These are phyloP conservation scores for Athetis lepigone DNA, from an alignment of 2,888 invertebrate species.

Conservation along the genomic window DNA sequence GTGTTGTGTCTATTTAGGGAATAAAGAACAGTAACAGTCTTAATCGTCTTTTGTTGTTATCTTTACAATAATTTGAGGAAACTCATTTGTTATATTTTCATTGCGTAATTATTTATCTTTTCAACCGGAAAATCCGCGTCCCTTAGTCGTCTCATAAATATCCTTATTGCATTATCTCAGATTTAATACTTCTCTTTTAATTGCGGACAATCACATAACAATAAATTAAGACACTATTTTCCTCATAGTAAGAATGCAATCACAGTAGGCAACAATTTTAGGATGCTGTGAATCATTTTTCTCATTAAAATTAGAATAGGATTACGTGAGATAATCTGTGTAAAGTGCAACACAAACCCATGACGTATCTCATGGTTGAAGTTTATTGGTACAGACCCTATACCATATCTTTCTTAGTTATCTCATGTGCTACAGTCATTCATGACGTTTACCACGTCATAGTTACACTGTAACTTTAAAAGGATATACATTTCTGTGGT, in stretches of 20 bases:
- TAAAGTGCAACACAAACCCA: conserved; percentile 55
- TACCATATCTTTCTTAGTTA: conserved; percentile 26
- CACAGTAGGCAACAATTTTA: conserved; percentile 8
- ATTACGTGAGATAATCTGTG: conserved; percentile 21
- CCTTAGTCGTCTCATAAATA: too few species aligned
- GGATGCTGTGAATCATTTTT: conserved; percentile 43
- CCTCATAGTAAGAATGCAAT: conserved; percentile 17
- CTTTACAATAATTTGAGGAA: too few species aligned
- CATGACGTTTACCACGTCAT: conserved; percentile 50
- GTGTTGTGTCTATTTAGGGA: too few species aligned
- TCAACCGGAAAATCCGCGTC: too few species aligned
- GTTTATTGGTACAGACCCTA: conserved; percentile 41
- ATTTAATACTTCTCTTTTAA: not conserved
- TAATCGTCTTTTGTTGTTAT: too few species aligned
- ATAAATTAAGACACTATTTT: conserved; percentile 9
- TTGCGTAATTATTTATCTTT: too few species aligned
- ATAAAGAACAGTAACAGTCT: too few species aligned
- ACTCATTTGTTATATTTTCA: too few species aligned
- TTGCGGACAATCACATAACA: conserved; percentile 1
- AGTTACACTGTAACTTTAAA: conserved; percentile 4
- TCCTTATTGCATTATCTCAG: not conserved
- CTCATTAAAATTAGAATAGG: conserved; percentile 17
- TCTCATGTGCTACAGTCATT: conserved; percentile 15
- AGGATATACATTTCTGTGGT: conserved; percentile 51
- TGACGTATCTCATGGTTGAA: conserved; percentile 43